phyloP scores from a whole-genome alignment of 2,797 vertebrate species.

The Halcyon badia region DNA sequence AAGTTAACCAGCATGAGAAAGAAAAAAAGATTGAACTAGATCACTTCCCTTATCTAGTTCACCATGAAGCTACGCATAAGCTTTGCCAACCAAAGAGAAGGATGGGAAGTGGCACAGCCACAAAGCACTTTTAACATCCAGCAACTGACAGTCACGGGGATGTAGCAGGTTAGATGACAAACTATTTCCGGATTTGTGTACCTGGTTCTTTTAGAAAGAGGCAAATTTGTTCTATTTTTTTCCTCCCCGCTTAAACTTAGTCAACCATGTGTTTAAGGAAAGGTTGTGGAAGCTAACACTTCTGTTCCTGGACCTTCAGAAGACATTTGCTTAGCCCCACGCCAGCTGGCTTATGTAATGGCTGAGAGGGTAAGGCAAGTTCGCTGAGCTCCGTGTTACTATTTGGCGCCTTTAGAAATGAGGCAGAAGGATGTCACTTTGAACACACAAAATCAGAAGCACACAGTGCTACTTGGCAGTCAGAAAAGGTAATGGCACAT shows the following conservation, averaged over 20 bases:
- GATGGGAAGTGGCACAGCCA: neutral
- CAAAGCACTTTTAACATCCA: neutral
- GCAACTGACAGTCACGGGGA: neutral
- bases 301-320: neutral
- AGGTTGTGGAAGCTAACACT: neutral
- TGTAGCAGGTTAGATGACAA: neutral
- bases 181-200: neutral
- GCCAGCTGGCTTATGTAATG: neutral
- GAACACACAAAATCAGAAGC: conserved; percentile 17
- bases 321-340: neutral
- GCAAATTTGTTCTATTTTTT: neutral
- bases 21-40: neutral
- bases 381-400: neutral
- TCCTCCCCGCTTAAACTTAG: neutral
- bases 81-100: neutral
- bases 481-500: neutral
- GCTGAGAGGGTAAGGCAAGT: neutral
- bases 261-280: neutral
- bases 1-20: neutral
- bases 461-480: neutral
- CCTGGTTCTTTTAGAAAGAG: neutral
- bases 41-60: neutral
- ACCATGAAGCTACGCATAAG: neutral
- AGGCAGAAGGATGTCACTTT: conserved; percentile 10
- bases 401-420: conserved; percentile 26